These are phyloP conservation scores for Eupsittula cactorum DNA, from an alignment of 2,113 vertebrate genomes.

Conservation along the genomic window DNA sequence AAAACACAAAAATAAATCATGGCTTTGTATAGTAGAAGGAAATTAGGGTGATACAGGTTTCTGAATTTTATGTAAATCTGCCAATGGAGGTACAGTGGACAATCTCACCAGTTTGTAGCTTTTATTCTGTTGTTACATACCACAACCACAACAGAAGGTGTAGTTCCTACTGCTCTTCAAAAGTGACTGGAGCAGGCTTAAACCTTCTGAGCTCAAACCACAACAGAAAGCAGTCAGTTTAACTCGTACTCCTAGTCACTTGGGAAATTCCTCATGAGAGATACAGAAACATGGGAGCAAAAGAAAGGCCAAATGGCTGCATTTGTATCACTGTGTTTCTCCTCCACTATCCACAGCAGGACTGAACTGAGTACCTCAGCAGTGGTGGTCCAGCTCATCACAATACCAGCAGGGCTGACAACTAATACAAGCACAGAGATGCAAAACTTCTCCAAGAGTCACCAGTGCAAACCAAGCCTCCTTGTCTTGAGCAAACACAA, in stretches of 20 bases:
- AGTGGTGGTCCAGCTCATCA: not conserved
- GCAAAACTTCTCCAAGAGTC: not conserved
- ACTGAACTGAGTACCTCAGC: not conserved
- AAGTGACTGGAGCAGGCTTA: not conserved
- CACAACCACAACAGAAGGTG: not conserved
- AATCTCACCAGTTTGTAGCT: not conserved
- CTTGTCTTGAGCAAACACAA: not conserved
- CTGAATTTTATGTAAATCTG: not conserved
- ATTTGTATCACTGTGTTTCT: not conserved
- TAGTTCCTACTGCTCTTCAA: not conserved
- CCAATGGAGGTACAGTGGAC: rapidly evolving
- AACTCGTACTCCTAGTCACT: not conserved
- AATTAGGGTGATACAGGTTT: not conserved
- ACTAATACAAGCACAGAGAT: not conserved
- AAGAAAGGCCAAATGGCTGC: not conserved
- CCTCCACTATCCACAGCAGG: too few species aligned
- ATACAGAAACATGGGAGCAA: rapidly evolving
- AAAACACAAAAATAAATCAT: not conserved
- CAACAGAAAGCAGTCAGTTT: not conserved
- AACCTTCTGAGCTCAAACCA: not conserved
- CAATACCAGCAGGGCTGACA: not conserved
- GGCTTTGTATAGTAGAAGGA: not conserved
- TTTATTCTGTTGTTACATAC: not conserved
- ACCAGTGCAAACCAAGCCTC: not conserved
- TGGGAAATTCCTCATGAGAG: not conserved